These are phyloP conservation scores for Poeciliopsis turneri DNA, from an alignment of 2,797 vertebrate genomes.

Conservation along the genomic window DNA sequence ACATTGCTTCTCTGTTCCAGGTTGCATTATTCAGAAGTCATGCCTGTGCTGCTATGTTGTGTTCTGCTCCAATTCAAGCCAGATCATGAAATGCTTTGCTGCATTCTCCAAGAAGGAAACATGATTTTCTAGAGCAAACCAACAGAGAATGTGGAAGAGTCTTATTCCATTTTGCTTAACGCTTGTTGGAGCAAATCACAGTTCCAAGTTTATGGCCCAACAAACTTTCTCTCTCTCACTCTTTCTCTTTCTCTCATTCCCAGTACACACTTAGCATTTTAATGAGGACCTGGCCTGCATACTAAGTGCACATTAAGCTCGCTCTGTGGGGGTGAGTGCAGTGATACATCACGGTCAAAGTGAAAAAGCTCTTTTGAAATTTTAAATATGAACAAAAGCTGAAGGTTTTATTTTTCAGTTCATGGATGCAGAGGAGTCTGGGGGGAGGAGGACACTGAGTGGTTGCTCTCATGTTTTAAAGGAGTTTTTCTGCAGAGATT, in stretches of 20 bases:
- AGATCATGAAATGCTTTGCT: slow-evolving; percentile 48
- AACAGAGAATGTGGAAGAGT: neutral
- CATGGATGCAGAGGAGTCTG: neutral
- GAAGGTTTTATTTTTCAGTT: slow-evolving; percentile 49
- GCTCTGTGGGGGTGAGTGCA: slow-evolving; percentile 61
- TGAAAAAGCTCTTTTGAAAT: slow-evolving; percentile 68
- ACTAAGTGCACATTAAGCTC: slow-evolving; percentile 75
- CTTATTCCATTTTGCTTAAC: slow-evolving; percentile 50
- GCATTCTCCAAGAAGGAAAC: slow-evolving; percentile 53
- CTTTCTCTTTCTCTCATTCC: slow-evolving; percentile 38
- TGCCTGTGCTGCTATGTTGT: slow-evolving; percentile 44
- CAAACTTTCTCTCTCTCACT: slow-evolving; percentile 23
- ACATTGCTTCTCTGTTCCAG: slow-evolving; percentile 63
- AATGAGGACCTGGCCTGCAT: slow-evolving; percentile 72
- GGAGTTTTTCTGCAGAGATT: slow-evolving; percentile 45
- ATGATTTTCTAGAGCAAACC: slow-evolving; percentile 33
- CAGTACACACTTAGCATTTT: slow-evolving; percentile 76
- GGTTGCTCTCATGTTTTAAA: slow-evolving; percentile 52
- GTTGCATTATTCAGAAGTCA: slow-evolving; percentile 73
- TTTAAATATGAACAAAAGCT: slow-evolving; percentile 69
- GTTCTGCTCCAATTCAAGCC: slow-evolving; percentile 49
- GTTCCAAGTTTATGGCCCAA: slow-evolving; percentile 67
- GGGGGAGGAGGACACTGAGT: slow-evolving; percentile 11
- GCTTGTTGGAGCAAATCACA: slow-evolving; percentile 71
- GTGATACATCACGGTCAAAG: slow-evolving; percentile 67